Conservation (phyloP, 2,113 vertebrate species). For the Mugil cephalus region DNA sequence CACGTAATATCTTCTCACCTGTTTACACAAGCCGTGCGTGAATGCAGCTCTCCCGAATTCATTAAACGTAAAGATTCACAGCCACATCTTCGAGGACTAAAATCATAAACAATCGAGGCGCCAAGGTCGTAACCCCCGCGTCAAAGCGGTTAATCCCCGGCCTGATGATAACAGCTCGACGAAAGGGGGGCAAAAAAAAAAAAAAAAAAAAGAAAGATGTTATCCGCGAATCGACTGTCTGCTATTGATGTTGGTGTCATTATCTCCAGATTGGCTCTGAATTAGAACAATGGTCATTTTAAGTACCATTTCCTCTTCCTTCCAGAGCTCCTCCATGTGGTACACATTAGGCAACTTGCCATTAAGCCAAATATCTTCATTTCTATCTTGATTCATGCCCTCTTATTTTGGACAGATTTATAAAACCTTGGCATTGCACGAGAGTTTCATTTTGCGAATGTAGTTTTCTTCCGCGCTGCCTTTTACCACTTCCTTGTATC, state of each 20-base stretch:
- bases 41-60: constrained; percentile 53
- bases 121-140: constrained; percentile 87
- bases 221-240: constrained; percentile 85
- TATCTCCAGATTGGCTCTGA: constrained; percentile 88
- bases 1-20: constrained; percentile 5
- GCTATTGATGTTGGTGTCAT: constrained; percentile 89
- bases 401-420: constrained; percentile 27
- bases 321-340: constrained; percentile 73
- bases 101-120: constrained; percentile 89
- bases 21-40: constrained; percentile 37
- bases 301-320: constrained; percentile 80
- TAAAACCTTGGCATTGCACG: constrained; percentile 35
- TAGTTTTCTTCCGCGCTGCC: background rate
- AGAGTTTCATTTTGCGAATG: background rate
- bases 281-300: constrained; percentile 84
- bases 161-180: constrained; percentile 72
- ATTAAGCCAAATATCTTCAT: constrained; percentile 74
- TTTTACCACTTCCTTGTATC: background rate
- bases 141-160: constrained; percentile 88
- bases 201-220: constrained; percentile 70
- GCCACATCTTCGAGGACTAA: constrained; percentile 89
- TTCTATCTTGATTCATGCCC: constrained; percentile 62
- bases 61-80: constrained; percentile 85
- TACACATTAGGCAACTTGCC: constrained; percentile 77
- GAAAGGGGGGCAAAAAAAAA: constrained; percentile 44